Conservation (phyloP, 1,140 invertebrate genomes). For the Lasioglossum albipes region DNA sequence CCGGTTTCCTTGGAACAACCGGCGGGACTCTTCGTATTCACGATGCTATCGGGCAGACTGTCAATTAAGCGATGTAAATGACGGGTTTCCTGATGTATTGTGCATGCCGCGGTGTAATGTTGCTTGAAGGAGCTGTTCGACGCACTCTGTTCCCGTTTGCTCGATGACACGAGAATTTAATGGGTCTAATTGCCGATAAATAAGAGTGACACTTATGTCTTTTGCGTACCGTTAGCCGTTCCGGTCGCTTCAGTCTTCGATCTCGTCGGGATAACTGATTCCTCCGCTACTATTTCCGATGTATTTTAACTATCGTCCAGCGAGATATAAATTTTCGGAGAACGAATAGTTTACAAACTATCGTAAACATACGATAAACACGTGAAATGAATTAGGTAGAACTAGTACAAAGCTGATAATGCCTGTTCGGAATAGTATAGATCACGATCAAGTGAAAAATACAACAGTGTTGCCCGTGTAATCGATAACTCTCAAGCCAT, state of each 20-base stretch:
- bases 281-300: too few relatives aligned
- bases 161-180: not conserved
- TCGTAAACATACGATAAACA: too few relatives aligned
- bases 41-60: constrained; percentile 29
- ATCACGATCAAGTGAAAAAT: too few relatives aligned
- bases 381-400: too few relatives aligned
- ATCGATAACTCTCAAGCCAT: too few relatives aligned
- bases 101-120: not conserved
- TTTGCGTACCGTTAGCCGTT: constrained; percentile 14
- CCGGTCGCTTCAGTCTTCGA: not conserved
- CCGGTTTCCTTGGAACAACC: not conserved
- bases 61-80: constrained; percentile 47
- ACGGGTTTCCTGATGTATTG: constrained; percentile 16
- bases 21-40: constrained; percentile 15
- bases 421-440: too few relatives aligned
- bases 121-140: not conserved
- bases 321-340: too few relatives aligned
- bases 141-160: not conserved
- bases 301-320: too few relatives aligned
- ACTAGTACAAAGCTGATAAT: too few relatives aligned
- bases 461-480: too few relatives aligned
- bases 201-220: constrained; percentile 23
- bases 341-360: too few relatives aligned
- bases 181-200: constrained; percentile 27
- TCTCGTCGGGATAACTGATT: too few relatives aligned